Base-by-base conservation (phyloP, 2,888 invertebrate genomes). In the Heteromyza rotundicornis region DNA sequence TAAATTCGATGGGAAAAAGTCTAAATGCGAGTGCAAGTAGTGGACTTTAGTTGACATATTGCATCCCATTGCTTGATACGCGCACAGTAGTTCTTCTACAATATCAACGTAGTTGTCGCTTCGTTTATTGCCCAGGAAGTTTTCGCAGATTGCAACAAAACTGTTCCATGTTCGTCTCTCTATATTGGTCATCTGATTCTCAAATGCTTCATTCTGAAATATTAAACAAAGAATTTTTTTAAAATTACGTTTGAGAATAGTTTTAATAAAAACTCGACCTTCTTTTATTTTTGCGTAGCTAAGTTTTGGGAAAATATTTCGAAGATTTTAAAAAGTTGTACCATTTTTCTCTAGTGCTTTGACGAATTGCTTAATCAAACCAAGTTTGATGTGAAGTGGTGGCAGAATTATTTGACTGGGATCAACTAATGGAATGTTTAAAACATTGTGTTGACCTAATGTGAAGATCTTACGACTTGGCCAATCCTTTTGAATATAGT, bases 321-420 rank as follows among this genome's bases (percentile, higher is more conserved):
- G 10, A 5, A 49, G 7, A 17, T 49, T 17, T 2, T 2, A 32
- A 32, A 32, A 32, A 32, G 32, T 12, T 5, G 32, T 12, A 12
- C 32, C 12, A 12, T 20, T 20, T 40, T 22, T 40, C 12, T 55
- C 19, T 20, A 55, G 19, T 10, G 44, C 47, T 56, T 56, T 44
- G 1, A 56, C 47, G 22, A 56, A 56, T 17, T 56, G 47, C 17
- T 56, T 56, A 14, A 56, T 40, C 12, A 23, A 24, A 16, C 8
- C 56, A 8, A 47, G 44, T 17, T 44, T 44, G 2, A 56, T 44
- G 23, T 56, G 56, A 12, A 56, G 56, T 22, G 56, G 56, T 44
- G 56, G 47, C 16, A 24, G 20, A 16, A 56, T 14, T 2, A 47
- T 10, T 23, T 44, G 5, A 2, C 1, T 5, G 1, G 56, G 56